Evolutionary conservation across 2,888 invertebrate genomes (phyloP).

Genomic region (Lasioglossum zephyrum): DNA sequence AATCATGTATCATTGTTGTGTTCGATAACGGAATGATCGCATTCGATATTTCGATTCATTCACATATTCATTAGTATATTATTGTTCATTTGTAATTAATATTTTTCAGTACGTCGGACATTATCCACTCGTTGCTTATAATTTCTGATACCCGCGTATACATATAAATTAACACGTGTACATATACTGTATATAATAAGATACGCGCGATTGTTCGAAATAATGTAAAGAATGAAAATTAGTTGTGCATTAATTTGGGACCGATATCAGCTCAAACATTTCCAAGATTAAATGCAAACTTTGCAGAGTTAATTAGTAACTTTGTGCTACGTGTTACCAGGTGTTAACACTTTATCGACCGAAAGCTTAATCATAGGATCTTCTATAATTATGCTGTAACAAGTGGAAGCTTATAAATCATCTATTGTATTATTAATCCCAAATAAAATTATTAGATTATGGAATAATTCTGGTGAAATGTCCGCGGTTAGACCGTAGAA

Average conservation of each 20-base stretch:
- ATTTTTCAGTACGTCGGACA: background rate
- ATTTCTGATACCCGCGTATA: background rate
- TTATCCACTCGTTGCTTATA: background rate
- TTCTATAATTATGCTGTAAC: background rate
- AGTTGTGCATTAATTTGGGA: background rate
- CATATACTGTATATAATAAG: background rate
- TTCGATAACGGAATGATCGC: background rate
- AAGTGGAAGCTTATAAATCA: background rate
- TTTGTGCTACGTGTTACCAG: background rate
- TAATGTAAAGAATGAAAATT: background rate
- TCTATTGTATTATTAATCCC: background rate
- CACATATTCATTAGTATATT: background rate
- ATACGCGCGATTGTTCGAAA: background rate
- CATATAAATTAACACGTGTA: background rate
- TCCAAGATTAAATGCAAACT: background rate
- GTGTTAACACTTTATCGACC: background rate
- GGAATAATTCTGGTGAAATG: conserved; percentile 37
- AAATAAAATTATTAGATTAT: background rate
- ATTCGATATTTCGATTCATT: background rate
- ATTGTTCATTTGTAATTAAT: background rate
- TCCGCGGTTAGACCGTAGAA: background rate
- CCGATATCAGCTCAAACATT: background rate
- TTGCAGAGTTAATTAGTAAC: background rate
- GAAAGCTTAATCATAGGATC: background rate
- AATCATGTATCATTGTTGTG: background rate